Percentiles rank a stretch among this genome's conserved stretches.
These are phyloP conservation scores for Brachyhypopomus occidentalis DNA, from an alignment of 2,113 vertebrate species.

Conservation along the genomic window DNA sequence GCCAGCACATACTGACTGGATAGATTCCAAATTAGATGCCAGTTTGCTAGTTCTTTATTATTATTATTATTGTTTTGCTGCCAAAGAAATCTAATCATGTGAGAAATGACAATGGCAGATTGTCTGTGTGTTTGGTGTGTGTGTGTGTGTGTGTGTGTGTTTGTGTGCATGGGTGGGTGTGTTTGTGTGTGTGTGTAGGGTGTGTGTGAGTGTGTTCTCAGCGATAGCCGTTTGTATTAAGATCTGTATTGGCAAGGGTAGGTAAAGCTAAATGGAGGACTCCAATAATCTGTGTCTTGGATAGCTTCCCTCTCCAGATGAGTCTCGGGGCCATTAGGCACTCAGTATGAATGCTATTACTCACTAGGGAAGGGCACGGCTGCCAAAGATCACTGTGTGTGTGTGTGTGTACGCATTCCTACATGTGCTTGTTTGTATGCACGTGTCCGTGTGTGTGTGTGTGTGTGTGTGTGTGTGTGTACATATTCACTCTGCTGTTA, in stretches of 20 bases:
- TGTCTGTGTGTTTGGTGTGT: no score
- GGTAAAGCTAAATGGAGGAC: constrained; percentile 33
- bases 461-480: constrained; percentile 17
- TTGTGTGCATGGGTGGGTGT: not conserved
- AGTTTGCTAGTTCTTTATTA: no score
- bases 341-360: constrained; percentile 41
- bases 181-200: constrained; percentile 9
- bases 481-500: not conserved
- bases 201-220: not conserved
- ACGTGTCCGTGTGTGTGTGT: not conserved
- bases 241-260: constrained; percentile 12
- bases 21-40: no score
- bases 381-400: constrained; percentile 27
- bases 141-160: no score
- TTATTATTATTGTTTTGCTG: no score
- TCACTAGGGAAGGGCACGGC: constrained; percentile 23
- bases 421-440: constrained; percentile 14
- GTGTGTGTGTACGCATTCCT: constrained; percentile 15
- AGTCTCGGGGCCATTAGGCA: constrained; percentile 49
- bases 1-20: no score
- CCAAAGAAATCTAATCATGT: no score
- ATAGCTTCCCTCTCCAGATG: constrained; percentile 45
- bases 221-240: not conserved
- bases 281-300: constrained; percentile 48
- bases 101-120: no score